Evolutionary conservation across 2,888 invertebrate genomes (phyloP), one percentile per base, ranked within the genome.

Genomic region (Diloba caeruleocephala): DNA sequence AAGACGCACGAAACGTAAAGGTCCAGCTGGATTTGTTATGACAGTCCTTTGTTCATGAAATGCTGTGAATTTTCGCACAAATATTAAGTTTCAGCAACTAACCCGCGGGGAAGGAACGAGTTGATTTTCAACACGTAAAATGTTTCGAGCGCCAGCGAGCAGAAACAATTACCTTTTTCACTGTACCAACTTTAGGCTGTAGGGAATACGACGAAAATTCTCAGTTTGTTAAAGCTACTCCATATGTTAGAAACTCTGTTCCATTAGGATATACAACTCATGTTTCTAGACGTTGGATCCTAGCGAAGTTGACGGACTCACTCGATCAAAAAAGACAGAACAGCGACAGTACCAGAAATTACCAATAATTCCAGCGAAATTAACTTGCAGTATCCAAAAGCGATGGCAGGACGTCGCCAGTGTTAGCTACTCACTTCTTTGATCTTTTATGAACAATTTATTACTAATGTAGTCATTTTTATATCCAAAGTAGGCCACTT

Each of bases 71-170:
- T 73, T 69, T 67, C 74, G 69, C 57, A 74, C 81, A 79, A 84
- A 81, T 79, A 69, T 74, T 65, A 80, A 80, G 78, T 79, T 76
- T 71, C 70, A 73, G 55, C 64, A 50, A 54, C 53, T 55, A 63
- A 61, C 70, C 66, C 70, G 41, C 50, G 6, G 64, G 59, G 45
- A 58, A 61, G 32, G 48, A 58, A 60, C 54, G 56, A 65, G 75
- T 70, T 70, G 63, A 73, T 75, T 71, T 58, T 55, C 37, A 55
- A 66, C 67, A 56, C 37, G 61, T 57, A 62, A 71, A 74, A 61
- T 59, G 46, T 61, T 65, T 64, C 44, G 57, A 54, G 55, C 34
- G 50, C 39, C 45, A 53, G 51, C 52, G 44, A 53, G 59, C 41
- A 51, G 61, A 57, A 58, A 65, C 69, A 71, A 71, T 64, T 60